Conservation (phyloP, 2,888 invertebrate species). For the Spicauda simplicius region DNA sequence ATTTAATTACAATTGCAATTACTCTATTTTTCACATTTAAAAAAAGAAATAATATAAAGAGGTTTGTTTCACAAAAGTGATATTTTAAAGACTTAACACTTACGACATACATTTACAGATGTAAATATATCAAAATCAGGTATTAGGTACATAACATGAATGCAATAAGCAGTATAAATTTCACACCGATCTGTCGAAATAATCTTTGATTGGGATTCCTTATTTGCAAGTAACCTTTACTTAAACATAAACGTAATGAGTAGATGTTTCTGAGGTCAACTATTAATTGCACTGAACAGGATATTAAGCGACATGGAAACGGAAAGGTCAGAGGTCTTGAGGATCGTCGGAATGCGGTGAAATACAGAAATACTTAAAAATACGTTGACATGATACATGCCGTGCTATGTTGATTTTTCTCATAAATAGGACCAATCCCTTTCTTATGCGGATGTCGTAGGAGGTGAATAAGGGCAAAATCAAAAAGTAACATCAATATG, state of each 20-base stretch:
- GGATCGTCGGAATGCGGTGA: background rate
- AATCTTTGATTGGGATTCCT: slow-evolving; percentile 15
- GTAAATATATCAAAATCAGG: background rate
- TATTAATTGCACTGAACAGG: slow-evolving; percentile 21
- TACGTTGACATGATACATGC: too few relatives aligned
- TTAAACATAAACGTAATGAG: slow-evolving; percentile 8
- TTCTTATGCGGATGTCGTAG: too few relatives aligned
- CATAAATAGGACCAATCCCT: too few relatives aligned
- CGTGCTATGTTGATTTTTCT: too few relatives aligned
- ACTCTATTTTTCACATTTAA: too few relatives aligned
- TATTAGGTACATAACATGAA: background rate
- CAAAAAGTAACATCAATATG: too few relatives aligned
- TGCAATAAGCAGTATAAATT: slow-evolving; percentile 3
- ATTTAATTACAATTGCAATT: too few relatives aligned
- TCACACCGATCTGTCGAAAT: slow-evolving; percentile 7
- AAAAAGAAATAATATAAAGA: too few relatives aligned
- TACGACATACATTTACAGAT: too few relatives aligned
- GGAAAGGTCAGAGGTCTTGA: slow-evolving; percentile 19
- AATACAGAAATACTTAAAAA: background rate
- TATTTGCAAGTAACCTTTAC: slow-evolving; percentile 68
- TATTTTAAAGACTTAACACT: too few relatives aligned
- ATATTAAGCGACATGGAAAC: slow-evolving; percentile 19
- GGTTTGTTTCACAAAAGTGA: too few relatives aligned
- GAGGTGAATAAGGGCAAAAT: too few relatives aligned
- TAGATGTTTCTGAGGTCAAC: slow-evolving; percentile 29